Conservation (phyloP, 2,888 invertebrate species). For the Drosophila anomalipes region DNA sequence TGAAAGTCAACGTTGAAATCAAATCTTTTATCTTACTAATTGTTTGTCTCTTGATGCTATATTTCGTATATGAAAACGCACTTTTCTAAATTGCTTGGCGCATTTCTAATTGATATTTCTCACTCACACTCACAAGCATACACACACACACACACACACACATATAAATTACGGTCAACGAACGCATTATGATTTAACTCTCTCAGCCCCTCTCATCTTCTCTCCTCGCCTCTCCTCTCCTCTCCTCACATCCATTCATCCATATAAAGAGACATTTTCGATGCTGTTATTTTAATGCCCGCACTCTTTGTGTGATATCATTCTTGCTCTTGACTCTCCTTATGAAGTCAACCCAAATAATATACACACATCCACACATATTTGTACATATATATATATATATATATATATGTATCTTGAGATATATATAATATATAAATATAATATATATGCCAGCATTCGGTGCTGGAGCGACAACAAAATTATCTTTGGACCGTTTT, state of each 20-base stretch:
- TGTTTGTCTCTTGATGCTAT: slow-evolving; percentile 32
- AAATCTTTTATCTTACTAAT: slow-evolving; percentile 37
- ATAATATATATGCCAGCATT: slow-evolving; percentile 1
- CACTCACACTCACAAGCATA: slow-evolving; percentile 33
- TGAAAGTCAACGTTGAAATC: slow-evolving; percentile 56
- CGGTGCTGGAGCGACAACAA: slow-evolving; percentile 28
- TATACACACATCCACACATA: slow-evolving; percentile 9
- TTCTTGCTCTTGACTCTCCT: slow-evolving; percentile 10
- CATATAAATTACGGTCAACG: slow-evolving; percentile 63
- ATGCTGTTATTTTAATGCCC: slow-evolving; percentile 20
- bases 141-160: slow-evolving; percentile 24
- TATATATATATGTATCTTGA: neutral
- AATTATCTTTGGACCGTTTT: slow-evolving; percentile 51
- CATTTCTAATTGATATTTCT: slow-evolving; percentile 74
- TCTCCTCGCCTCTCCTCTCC: neutral
- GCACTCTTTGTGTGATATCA: slow-evolving; percentile 10
- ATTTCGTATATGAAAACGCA: slow-evolving; percentile 52
- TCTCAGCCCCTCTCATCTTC: slow-evolving; percentile 4
- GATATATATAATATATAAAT: slow-evolving; percentile 5
- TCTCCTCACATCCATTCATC: neutral
- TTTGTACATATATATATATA: neutral
- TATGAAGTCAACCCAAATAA: slow-evolving; percentile 25
- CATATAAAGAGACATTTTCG: neutral
- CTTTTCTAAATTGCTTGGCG: slow-evolving; percentile 56
- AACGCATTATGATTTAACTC: slow-evolving; percentile 63